Conservation (phyloP, 1,140 invertebrate species). For the Zophobas morio region DNA sequence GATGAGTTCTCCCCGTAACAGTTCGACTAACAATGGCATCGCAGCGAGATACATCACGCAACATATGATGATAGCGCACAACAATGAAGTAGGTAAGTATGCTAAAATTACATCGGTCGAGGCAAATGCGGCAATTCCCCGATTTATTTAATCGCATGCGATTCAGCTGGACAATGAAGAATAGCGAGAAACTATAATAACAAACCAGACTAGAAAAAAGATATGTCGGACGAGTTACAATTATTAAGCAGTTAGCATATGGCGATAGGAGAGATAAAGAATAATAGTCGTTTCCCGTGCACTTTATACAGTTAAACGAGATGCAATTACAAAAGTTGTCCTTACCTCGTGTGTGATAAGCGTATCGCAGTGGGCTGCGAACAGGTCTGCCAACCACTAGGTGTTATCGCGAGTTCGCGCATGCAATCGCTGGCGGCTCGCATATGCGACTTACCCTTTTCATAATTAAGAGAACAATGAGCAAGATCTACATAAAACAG, state of each 20-base stretch:
- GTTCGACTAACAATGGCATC: conserved; percentile 30
- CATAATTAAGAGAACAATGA: conserved; percentile 16
- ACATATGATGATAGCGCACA: conserved; percentile 30
- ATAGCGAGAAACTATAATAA: background rate
- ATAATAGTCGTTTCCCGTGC: conserved; percentile 55
- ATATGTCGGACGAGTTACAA: conserved; percentile 49
- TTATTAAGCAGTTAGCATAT: conserved; percentile 57
- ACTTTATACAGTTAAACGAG: conserved; percentile 58
- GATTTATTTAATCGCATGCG: conserved; percentile 2
- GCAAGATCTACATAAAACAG: background rate
- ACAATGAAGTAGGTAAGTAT: conserved; percentile 29
- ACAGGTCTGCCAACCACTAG: conserved; percentile 28
- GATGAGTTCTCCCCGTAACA: conserved; percentile 1
- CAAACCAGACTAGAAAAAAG: background rate
- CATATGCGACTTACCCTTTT: conserved; percentile 4
- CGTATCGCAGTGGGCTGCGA: conserved; percentile 47
- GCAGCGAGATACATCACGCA: conserved; percentile 31
- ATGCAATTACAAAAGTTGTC: conserved; percentile 59
- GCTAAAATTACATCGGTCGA: background rate
- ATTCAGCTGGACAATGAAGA: background rate
- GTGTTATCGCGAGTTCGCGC: conserved; percentile 22
- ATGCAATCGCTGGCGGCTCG: conserved; percentile 23
- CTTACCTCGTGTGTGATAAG: conserved; percentile 54
- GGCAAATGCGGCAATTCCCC: background rate
- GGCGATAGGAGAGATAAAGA: conserved; percentile 56